Evolutionary conservation across 2,797 vertebrate species (phyloP), one percentile per base, ranked within the genome.

Genomic region (Geotrypetes seraphini): DNA sequence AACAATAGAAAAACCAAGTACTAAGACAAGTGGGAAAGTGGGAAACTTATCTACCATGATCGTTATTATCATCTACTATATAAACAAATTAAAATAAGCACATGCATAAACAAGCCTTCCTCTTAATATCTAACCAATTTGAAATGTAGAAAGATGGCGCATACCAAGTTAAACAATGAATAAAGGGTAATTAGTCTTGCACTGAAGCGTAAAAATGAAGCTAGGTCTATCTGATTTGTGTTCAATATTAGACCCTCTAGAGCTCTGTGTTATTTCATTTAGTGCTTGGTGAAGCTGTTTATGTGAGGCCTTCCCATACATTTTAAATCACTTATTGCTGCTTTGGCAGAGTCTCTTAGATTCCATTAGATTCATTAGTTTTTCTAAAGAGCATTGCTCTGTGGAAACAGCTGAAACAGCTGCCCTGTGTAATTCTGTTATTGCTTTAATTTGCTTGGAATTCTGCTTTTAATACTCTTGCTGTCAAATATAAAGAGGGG

Each of bases 311-410:
- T 65, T 53, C 31, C 37, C 32, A 16, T 60, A 23, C 34, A 43
- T 63, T 71, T 73, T 60, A 68, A 68, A 64, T 70, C 53, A 63
- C 45, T 44, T 43, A 51, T 27, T 55, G 43, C 56, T 56, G 31
- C 48, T 57, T 69, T 71, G 49, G 52, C 55, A 71, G 43, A n/a
- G 38, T 37, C 36, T 67, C 46, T 31, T 62, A 29, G 39, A 59
- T 64, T 69, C 56, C 47, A 67, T 67, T 62, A 72, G 44, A 64
- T 66, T 64, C 57, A 66, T 69, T 71, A 66, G 31, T 37, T 59
- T 49, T 67, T 62, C 57, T 69, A 40, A 70, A 68, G 33, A 63
- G 34, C 38, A 12, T 30, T 44, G 29, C 47, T 71, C 33, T 39
- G 21, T 36, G 41, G 45, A 67, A 71, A 55, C 25, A 36, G 31